Percentiles rank a stretch among this genome's conserved stretches.
These are phyloP conservation scores for Myathropa florea DNA, from an alignment of 2,888 invertebrate genomes.

Conservation along the genomic window DNA sequence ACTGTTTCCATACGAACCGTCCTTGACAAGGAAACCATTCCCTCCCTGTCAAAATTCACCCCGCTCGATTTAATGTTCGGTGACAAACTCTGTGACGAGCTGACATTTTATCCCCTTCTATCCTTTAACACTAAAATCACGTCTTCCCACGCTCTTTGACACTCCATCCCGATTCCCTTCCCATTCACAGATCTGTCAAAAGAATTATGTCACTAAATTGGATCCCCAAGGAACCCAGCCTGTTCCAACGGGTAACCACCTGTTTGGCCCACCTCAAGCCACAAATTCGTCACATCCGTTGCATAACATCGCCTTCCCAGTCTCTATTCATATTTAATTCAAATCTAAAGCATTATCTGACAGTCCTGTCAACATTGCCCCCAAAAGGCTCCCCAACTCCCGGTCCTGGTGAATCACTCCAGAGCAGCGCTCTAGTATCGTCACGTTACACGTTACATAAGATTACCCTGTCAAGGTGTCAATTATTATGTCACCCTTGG, in stretches of 20 bases:
- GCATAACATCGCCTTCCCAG: neutral
- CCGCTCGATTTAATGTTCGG: too few species aligned
- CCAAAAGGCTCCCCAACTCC: neutral
- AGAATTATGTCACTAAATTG: neutral
- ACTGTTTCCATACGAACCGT: too few species aligned
- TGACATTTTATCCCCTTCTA: neutral
- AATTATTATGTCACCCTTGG: conserved; percentile 49
- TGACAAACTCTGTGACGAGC: neutral
- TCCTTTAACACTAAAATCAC: too few species aligned
- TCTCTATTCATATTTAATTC: neutral
- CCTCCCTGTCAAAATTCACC: neutral
- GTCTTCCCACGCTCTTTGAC: too few species aligned
- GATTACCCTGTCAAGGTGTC: conserved; percentile 44
- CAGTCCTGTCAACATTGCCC: neutral
- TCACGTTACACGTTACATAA: conserved; percentile 50
- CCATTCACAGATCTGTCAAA: neutral
- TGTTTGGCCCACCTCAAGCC: neutral
- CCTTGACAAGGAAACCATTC: neutral
- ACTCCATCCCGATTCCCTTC: too few species aligned
- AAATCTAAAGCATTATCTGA: neutral
- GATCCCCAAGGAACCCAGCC: neutral
- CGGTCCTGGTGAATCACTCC: neutral
- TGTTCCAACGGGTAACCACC: neutral
- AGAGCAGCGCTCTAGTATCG: neutral
- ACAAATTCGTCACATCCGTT: neutral